Evolutionary conservation across 2,113 vertebrate species (phyloP).

Genomic region (Chascanopsetta lugubris): DNA sequence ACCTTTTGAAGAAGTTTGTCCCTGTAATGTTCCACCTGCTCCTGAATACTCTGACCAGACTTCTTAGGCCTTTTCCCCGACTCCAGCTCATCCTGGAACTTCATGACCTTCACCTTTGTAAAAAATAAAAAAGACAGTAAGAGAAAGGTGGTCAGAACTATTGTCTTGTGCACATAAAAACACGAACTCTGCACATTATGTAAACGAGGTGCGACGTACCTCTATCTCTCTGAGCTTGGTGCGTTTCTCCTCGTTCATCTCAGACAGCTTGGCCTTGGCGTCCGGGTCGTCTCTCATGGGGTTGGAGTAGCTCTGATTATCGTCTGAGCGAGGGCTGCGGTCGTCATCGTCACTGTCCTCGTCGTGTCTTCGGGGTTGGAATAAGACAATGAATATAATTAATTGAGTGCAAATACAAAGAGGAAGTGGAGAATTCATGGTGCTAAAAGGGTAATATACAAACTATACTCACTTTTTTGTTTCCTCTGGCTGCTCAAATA

Average conservation of each 20-base stretch:
- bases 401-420: not conserved
- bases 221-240: constrained; percentile 97
- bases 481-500: constrained; percentile 94
- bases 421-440: not conserved
- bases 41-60: constrained; percentile 93
- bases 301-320: constrained; percentile 89
- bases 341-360: constrained; percentile 90
- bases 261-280: constrained; percentile 89
- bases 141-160: not conserved
- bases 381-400: not conserved
- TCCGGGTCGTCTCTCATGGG: constrained; percentile 90
- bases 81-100: constrained; percentile 99
- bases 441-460: too few species aligned
- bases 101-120: constrained; percentile 96
- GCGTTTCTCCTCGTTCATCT: constrained; percentile 97
- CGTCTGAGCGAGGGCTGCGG: constrained; percentile 88
- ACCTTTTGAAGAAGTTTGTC: constrained; percentile 98
- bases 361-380: constrained; percentile 82
- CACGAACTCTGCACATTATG: too few species aligned
- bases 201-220: constrained; percentile 81
- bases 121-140: constrained; percentile 47
- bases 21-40: constrained; percentile 98
- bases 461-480: constrained; percentile 84
- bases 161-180: not conserved
- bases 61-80: constrained; percentile 98